These are phyloP conservation scores for Diadegma fenestrale DNA, from an alignment of 2,888 invertebrate genomes.

Conservation along the genomic window DNA sequence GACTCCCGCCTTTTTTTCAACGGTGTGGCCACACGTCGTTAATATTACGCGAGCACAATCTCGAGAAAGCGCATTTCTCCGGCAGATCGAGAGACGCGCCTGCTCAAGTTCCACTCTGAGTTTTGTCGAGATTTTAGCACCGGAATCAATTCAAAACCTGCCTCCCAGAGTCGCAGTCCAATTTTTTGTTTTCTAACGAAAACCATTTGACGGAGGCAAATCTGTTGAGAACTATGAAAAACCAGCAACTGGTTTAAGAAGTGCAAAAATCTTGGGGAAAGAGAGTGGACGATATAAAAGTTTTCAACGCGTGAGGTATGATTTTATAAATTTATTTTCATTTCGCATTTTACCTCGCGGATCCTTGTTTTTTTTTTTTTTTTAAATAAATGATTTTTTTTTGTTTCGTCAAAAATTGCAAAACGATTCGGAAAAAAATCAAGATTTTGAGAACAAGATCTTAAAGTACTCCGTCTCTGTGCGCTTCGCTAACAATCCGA, in stretches of 20 bases:
- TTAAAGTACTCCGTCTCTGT: neutral
- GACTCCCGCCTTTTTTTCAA: slow-evolving; percentile 13
- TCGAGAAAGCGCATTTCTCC: slow-evolving; percentile 83
- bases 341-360: neutral
- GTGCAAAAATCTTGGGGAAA: neutral
- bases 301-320: neutral
- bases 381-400: too few relatives aligned
- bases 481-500: neutral
- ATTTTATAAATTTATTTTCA: neutral
- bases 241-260: neutral
- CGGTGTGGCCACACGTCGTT: slow-evolving; percentile 38
- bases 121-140: slow-evolving; percentile 6
- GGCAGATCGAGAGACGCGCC: slow-evolving; percentile 70
- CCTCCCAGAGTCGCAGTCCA: neutral
- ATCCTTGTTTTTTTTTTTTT: neutral
- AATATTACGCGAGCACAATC: slow-evolving; percentile 77
- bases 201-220: neutral
- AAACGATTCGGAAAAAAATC: neutral
- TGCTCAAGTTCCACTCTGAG: slow-evolving; percentile 14
- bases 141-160: neutral
- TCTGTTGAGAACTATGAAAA: neutral
- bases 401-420: too few relatives aligned
- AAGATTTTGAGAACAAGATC: neutral
- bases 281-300: slow-evolving; percentile 4
- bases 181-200: neutral